Conservation (phyloP, 2,113 vertebrate genomes). For the Dicaeum eximium region DNA sequence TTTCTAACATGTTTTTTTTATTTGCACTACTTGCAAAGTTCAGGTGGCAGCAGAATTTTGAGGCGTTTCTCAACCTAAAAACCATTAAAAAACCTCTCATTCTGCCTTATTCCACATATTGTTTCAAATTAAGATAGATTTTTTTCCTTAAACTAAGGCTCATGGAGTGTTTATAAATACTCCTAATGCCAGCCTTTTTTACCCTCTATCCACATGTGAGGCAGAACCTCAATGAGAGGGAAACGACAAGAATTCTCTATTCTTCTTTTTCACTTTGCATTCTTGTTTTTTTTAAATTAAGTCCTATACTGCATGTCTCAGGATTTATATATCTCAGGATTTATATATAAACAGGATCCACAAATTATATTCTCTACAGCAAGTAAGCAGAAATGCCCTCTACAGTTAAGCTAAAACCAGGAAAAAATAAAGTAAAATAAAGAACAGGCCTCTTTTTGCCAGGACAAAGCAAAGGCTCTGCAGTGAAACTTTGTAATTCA, state of each 20-base stretch:
- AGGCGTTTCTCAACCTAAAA: background rate
- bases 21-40: background rate
- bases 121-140: background rate
- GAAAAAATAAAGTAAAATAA: constrained; percentile 4
- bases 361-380: background rate
- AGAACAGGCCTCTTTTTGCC: background rate
- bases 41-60: background rate
- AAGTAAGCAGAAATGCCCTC: background rate
- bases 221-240: background rate
- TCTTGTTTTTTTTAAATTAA: background rate
- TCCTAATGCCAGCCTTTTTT: background rate
- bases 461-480: background rate
- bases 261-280: background rate
- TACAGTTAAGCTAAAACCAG: background rate
- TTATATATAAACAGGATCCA: background rate
- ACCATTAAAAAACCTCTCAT: background rate
- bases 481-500: background rate
- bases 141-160: background rate
- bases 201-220: background rate
- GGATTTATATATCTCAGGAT: background rate
- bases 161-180: background rate
- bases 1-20: background rate
- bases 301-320: background rate
- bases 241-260: background rate
- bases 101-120: background rate